These are phyloP conservation scores for Ochotona princeps DNA, from an alignment of 2,113 vertebrate genomes.

Conservation along the genomic window DNA sequence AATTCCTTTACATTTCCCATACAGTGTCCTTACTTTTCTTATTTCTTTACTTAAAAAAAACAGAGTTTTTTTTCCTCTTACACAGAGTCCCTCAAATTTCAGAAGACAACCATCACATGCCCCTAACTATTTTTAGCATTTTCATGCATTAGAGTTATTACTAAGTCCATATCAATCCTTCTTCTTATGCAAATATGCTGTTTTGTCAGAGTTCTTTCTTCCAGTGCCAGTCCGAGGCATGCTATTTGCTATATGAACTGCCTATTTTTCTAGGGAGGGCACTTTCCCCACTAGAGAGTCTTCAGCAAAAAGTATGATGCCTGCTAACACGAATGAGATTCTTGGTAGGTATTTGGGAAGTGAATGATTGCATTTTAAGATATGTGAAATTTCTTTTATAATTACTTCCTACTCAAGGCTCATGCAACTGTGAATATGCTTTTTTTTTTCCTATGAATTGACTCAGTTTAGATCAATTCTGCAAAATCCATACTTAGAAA, in stretches of 20 bases:
- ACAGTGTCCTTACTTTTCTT: neutral
- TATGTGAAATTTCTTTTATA: neutral
- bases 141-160: neutral
- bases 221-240: neutral
- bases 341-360: neutral
- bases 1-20: neutral
- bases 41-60: conserved; percentile 12
- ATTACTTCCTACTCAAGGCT: neutral
- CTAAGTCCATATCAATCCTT: neutral
- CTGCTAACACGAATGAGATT: neutral
- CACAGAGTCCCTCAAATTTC: neutral
- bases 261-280: neutral
- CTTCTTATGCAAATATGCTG: neutral
- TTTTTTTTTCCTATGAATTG: neutral
- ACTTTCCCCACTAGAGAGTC: neutral
- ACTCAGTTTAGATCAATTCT: conserved; percentile 43
- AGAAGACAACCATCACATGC: neutral
- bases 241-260: neutral
- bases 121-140: neutral
- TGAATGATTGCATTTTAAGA: neutral
- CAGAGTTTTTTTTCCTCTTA: too few species aligned
- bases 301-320: neutral
- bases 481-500: conserved; percentile 12
- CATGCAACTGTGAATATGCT: neutral
- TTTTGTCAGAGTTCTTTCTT: neutral